These are phyloP conservation scores for Heliconius erato DNA, from an alignment of 2,888 invertebrate genomes.

Conservation along the genomic window DNA sequence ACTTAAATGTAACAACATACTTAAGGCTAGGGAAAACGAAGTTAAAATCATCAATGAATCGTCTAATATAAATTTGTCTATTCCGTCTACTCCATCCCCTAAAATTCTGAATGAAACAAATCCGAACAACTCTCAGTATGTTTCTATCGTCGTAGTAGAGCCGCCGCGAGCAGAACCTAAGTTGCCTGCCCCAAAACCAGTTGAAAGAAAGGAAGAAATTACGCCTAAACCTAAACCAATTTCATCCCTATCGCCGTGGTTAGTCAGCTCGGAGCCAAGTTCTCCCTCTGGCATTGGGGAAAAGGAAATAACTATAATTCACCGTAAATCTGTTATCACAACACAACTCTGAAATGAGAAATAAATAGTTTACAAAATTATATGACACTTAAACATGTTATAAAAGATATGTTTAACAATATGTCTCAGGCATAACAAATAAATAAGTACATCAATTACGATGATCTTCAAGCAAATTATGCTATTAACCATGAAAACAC, in stretches of 20 bases:
- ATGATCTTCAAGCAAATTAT: not conserved
- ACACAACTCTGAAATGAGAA: slow-evolving; percentile 87
- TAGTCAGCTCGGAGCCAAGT: slow-evolving; percentile 91
- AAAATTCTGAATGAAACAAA: slow-evolving; percentile 85
- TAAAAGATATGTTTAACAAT: not conserved
- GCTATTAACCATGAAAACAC: not conserved
- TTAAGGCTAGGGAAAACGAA: slow-evolving; percentile 90
- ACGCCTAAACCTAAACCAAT: slow-evolving; percentile 86
- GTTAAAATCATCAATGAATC: slow-evolving; percentile 81
- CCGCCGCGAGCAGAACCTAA: slow-evolving; percentile 75
- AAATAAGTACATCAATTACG: not conserved
- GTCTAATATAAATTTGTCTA: slow-evolving; percentile 75
- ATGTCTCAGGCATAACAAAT: not conserved
- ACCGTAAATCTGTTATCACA: slow-evolving; percentile 94
- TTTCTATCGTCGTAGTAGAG: slow-evolving; percentile 82
- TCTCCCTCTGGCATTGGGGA: slow-evolving; percentile 88
- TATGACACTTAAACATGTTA: not conserved
- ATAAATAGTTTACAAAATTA: not conserved
- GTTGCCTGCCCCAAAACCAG: slow-evolving; percentile 78
- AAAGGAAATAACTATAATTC: slow-evolving; percentile 89
- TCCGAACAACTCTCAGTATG: slow-evolving; percentile 80
- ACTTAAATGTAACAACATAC: slow-evolving; percentile 95
- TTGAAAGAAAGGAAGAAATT: slow-evolving; percentile 81
- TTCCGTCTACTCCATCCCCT: slow-evolving; percentile 81
- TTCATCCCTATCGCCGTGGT: slow-evolving; percentile 92